Evolutionary conservation across 2,888 invertebrate species (phyloP).

Genomic region (Hylaea fasciaria): DNA sequence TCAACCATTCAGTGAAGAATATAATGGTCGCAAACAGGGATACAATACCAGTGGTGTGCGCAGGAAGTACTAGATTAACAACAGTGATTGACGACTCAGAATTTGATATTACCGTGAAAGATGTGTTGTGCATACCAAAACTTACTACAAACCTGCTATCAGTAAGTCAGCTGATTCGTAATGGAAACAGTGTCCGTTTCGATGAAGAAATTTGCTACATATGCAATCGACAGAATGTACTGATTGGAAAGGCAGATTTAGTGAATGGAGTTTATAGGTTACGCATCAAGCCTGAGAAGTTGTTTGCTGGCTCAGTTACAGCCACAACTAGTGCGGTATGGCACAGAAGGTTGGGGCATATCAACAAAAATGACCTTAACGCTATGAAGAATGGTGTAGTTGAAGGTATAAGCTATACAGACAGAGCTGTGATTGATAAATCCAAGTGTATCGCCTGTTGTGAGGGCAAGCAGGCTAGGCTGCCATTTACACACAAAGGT

Average conservation of each 20-base stretch:
- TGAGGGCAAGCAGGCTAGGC: conserved; percentile 36
- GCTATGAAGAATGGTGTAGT: conserved; percentile 15
- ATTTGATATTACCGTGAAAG: conserved; percentile 29
- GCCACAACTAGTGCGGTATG: conserved; percentile 8
- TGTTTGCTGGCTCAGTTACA: conserved; percentile 24
- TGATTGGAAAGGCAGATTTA: conserved; percentile 29
- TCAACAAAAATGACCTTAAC: conserved; percentile 6
- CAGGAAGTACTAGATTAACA: conserved; percentile 33
- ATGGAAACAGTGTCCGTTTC: conserved; percentile 34
- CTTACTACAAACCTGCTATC: conserved; percentile 37
- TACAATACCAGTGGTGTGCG: conserved; percentile 34
- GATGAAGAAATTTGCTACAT: conserved; percentile 17
- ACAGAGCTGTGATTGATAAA: background rate
- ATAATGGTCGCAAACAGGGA: conserved; percentile 38
- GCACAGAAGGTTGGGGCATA: conserved; percentile 14
- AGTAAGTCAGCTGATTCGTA: conserved; percentile 39
- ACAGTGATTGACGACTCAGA: conserved; percentile 20
- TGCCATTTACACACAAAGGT: conserved; percentile 28
- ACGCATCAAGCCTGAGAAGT: background rate
- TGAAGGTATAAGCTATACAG: background rate
- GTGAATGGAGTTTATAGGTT: conserved; percentile 37
- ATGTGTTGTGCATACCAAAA: conserved; percentile 43
- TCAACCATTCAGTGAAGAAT: conserved; percentile 4
- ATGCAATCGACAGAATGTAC: conserved; percentile 15
- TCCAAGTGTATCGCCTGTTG: conserved; percentile 3